Conservation (phyloP, 2,797 vertebrate genomes). For the Eurystomus glaucurus region DNA sequence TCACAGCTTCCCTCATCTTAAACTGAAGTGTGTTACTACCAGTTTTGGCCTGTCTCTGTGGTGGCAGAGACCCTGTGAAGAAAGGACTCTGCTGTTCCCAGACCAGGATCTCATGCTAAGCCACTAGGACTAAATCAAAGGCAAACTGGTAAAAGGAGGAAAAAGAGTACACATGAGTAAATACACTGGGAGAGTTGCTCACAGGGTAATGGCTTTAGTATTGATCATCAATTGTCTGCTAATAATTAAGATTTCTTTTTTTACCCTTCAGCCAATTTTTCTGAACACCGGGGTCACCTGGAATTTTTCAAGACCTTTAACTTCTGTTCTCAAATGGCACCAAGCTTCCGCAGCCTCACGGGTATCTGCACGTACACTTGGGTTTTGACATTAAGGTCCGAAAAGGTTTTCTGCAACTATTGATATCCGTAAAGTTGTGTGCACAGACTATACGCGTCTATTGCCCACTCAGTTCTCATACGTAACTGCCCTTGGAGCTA, state of each 20-base stretch:
- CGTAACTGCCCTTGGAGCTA: neutral
- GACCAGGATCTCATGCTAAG: neutral
- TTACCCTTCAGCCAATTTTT: neutral
- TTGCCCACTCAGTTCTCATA: fast-evolving
- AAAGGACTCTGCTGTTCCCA: neutral
- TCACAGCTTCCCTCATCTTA: neutral
- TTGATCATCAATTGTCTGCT: neutral
- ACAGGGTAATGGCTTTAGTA: neutral
- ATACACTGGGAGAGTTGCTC: neutral
- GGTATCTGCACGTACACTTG: fast-evolving
- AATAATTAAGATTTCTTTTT: neutral
- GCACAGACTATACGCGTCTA: neutral
- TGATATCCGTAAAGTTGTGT: fast-evolving
- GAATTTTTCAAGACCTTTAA: neutral
- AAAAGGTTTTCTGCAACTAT: neutral
- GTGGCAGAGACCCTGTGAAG: neutral
- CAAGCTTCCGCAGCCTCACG: neutral
- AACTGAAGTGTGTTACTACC: fast-evolving
- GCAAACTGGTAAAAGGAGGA: neutral
- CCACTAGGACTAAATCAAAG: neutral
- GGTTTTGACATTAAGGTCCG: neutral
- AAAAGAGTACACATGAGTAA: fast-evolving
- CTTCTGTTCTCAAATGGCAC: neutral
- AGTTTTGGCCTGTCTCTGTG: neutral
- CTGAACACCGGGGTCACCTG: neutral